A percentile compares a stretch with the other conserved stretches of the same genome.
These are phyloP conservation scores for Crossaster papposus DNA, from an alignment of 53 echinoderm and acorn worm genomes.

Conservation along the genomic window DNA sequence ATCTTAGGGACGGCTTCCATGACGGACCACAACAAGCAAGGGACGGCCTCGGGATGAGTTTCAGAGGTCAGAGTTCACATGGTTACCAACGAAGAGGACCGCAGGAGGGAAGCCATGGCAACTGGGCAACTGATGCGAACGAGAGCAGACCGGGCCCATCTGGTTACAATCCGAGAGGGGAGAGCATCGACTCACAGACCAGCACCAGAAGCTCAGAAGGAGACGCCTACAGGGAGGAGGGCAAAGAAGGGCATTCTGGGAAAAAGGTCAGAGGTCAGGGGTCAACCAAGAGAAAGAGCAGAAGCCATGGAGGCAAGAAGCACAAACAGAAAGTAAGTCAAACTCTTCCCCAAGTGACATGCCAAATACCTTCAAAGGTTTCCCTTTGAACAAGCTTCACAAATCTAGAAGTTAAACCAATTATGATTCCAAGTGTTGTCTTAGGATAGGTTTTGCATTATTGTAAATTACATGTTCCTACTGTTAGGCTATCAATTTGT, in stretches of 20 bases:
- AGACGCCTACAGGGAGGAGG: neutral
- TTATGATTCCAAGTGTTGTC: too few relatives aligned
- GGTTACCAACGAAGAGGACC: slow-evolving; percentile 18
- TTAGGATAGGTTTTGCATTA: too few relatives aligned
- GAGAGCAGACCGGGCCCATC: slow-evolving; percentile 14
- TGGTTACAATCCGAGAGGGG: neutral
- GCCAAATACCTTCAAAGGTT: neutral
- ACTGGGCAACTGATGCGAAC: neutral
- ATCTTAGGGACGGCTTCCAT: slow-evolving; percentile 1
- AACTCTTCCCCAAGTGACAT: neutral
- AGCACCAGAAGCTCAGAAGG: neutral
- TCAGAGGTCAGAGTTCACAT: slow-evolving; percentile 7
- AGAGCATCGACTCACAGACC: neutral
- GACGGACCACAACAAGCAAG: neutral
- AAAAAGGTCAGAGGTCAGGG: slow-evolving; percentile 13
- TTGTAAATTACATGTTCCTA: too few relatives aligned
- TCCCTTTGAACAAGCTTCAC: too few relatives aligned
- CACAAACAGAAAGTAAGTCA: slow-evolving; percentile 30
- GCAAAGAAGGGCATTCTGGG: neutral
- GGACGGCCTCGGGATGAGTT: neutral
- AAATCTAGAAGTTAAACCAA: too few relatives aligned
- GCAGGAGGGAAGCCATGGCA: neutral
- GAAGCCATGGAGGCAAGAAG: slow-evolving; percentile 50
- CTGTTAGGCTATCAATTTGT: too few relatives aligned
- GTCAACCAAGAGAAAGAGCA: slow-evolving; percentile 14